Base-by-base conservation (phyloP, 2,113 vertebrate genomes). In the Embiotoca jacksoni region DNA sequence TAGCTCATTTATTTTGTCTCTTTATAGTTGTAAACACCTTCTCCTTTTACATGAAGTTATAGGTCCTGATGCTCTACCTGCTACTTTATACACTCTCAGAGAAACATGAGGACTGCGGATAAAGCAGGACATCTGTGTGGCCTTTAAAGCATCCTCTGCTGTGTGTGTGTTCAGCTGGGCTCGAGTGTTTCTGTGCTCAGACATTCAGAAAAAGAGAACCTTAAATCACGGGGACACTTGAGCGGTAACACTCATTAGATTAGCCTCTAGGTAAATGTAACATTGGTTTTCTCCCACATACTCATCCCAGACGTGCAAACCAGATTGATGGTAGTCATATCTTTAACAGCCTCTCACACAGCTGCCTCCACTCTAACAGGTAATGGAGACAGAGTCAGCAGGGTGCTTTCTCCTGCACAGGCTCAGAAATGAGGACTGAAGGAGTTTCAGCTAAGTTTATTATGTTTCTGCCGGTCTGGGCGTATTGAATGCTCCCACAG, bases 181-280 rank as follows among this genome's bases (percentile, higher is more conserved):
- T 35, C 9, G 32, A 50, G 58, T 53, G 59, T 67, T 52, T 77
- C 66, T 71, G 44, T 71, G 57, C 57, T 65, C 41, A 44, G 35
- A 71, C 52, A 46, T 46, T 39, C 66, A 46, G 35, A 41, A 50
- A 59, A 68, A 55, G 30, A 39, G 11, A 46, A 65, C 52, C 47
- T 67, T 89, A 88, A 86, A 89, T 88, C 83, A 87, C 11, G 14
- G 41, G 64, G 76, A 85, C 80, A 68, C 35, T 70, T 66, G 69
- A 63, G 74, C 33, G 10, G 77, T 50, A 61, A 35, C 71, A 59
- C 57, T 31, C 2, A 3, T 60, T 66, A 57, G 62, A 82, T 82
- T 78, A 57, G 36, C 59, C 78, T 83, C 76, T 11, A 69, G 87
- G 78, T 81, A 70, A 90, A 9, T 66, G 47, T 80, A 78, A 82